These are phyloP conservation scores for Brachyhypopomus occidentalis DNA, from an alignment of 2,113 vertebrate species.

Conservation along the genomic window DNA sequence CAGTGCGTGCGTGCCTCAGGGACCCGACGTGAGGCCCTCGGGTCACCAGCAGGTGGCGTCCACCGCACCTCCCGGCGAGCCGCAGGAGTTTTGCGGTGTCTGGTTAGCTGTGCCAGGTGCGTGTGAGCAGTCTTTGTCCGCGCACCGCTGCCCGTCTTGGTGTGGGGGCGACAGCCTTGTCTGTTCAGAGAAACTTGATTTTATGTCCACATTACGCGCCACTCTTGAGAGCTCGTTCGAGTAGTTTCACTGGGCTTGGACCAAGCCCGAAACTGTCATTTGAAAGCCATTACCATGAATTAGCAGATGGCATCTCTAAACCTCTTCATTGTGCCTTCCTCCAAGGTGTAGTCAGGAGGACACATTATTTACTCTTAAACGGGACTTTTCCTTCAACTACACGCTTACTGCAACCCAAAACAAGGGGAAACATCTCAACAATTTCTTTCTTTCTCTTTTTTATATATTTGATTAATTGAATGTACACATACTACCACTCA, in stretches of 20 bases:
- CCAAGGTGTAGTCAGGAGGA: not conserved
- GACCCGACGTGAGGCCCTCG: too few relatives aligned
- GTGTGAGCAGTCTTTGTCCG: too few relatives aligned
- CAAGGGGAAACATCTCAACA: not conserved
- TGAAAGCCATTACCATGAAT: slow-evolving; percentile 4
- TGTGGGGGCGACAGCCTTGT: not conserved
- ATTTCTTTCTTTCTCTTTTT: not conserved
- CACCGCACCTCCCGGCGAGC: too few relatives aligned
- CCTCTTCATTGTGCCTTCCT: not conserved
- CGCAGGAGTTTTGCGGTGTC: too few relatives aligned
- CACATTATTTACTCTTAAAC: not conserved
- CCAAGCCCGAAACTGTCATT: not conserved
- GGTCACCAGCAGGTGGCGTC: too few relatives aligned
- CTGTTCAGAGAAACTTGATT: not conserved
- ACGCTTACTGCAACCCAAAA: not conserved
- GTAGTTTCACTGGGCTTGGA: not conserved
- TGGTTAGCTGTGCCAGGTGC: too few relatives aligned
- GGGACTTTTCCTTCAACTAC: not conserved
- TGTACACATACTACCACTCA: too few relatives aligned
- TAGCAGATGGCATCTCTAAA: not conserved
- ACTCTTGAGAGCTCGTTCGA: not conserved
- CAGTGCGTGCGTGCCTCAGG: too few relatives aligned
- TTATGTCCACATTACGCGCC: too few relatives aligned
- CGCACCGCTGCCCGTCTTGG: too few relatives aligned
- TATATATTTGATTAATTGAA: not conserved